These are phyloP conservation scores for Oryzias sinensis DNA, from an alignment of 2,797 vertebrate genomes.

Conservation along the genomic window DNA sequence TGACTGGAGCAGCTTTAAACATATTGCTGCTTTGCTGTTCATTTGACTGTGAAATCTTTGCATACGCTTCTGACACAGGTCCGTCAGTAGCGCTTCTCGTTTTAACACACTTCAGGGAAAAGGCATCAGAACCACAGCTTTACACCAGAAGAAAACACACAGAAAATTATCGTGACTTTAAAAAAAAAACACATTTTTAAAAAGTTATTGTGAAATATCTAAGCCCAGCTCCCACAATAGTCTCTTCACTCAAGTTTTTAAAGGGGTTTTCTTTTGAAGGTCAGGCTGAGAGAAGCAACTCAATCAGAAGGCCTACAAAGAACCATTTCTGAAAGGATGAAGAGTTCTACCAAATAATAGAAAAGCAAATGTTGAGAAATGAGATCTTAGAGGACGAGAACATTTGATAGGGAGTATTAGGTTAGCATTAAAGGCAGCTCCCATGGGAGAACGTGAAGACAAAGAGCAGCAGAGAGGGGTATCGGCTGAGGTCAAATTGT, in stretches of 20 bases:
- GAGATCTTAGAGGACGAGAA: conserved; percentile 67
- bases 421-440: conserved; percentile 62
- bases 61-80: conserved; percentile 80
- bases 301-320: conserved; percentile 70
- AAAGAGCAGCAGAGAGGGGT: conserved; percentile 62
- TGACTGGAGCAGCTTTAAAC: conserved; percentile 87
- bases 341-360: conserved; percentile 65
- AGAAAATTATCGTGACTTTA: background rate
- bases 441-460: conserved; percentile 56
- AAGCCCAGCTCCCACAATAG: conserved; percentile 63
- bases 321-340: conserved; percentile 55
- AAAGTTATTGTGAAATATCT: conserved; percentile 47
- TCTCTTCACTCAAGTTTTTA: conserved; percentile 57
- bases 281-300: conserved; percentile 64
- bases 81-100: conserved; percentile 36
- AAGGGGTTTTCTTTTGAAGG: conserved; percentile 66
- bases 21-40: conserved; percentile 93
- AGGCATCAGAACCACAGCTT: conserved; percentile 12
- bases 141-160: background rate
- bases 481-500: conserved; percentile 76
- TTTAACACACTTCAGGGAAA: conserved; percentile 25
- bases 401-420: conserved; percentile 56
- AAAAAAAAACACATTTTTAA: conserved; percentile 17
- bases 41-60: conserved; percentile 95
- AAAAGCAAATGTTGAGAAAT: conserved; percentile 80